These are phyloP conservation scores for Chelidonichthys spinosus DNA, from an alignment of 2,797 vertebrate species.

Conservation along the genomic window DNA sequence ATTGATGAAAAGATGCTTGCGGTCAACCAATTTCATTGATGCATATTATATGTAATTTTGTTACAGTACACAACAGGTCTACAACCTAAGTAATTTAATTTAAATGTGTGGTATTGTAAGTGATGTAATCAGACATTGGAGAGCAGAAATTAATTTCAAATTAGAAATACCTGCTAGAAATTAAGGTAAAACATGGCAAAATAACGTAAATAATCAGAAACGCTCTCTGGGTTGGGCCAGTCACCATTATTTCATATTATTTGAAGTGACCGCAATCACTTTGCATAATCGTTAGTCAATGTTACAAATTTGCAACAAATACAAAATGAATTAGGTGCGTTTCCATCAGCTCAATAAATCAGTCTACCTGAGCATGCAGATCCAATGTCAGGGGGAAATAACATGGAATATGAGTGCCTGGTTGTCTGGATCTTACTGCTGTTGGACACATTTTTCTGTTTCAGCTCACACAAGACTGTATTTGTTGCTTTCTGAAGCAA, in stretches of 20 bases:
- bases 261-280: not conserved
- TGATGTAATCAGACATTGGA: not conserved
- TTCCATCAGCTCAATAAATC: not conserved
- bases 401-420: not conserved
- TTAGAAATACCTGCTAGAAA: not conserved
- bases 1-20: conserved; percentile 16
- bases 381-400: not conserved
- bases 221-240: not conserved
- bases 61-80: not conserved
- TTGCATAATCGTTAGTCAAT: not conserved
- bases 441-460: not conserved
- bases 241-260: rapidly evolving
- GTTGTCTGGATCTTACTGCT: not conserved
- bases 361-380: not conserved
- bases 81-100: not conserved
- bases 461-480: not conserved
- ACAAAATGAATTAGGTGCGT: not conserved
- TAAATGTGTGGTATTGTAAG: not conserved
- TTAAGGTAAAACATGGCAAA: not conserved
- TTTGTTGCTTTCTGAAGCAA: not conserved
- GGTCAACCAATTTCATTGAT: not conserved
- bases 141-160: not conserved
- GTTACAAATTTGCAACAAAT: not conserved
- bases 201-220: not conserved
- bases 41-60: not conserved